Conservation (phyloP, 1,140 invertebrate genomes). For the Scaptomyza montana region DNA sequence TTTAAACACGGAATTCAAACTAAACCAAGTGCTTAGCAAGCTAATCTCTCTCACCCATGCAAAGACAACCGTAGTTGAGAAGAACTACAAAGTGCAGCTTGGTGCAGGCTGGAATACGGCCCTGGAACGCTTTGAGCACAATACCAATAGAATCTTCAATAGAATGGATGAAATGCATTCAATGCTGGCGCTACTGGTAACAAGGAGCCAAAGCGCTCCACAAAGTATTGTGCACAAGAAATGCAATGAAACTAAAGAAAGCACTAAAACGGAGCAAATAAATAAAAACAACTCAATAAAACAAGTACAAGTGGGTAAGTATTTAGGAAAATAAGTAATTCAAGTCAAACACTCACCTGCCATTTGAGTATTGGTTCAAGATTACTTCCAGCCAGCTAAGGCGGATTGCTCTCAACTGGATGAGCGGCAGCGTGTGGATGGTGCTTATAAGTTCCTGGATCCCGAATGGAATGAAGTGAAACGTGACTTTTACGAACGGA, state of each 20-base stretch:
- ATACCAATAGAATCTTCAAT: neutral
- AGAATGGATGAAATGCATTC: conserved; percentile 23
- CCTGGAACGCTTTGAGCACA: conserved; percentile 16
- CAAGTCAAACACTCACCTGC: conserved; percentile 39
- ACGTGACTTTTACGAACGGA: conserved; percentile 73
- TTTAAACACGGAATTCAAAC: conserved; percentile 50
- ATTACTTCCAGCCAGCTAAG: conserved; percentile 40
- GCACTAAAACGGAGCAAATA: neutral
- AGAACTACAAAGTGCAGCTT: too few species aligned
- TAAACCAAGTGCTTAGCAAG: conserved; percentile 63
- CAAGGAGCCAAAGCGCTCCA: conserved; percentile 6
- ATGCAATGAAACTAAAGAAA: neutral
- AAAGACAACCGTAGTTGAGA: conserved; percentile 4
- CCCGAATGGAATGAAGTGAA: conserved; percentile 61
- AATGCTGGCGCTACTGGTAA: conserved; percentile 7
- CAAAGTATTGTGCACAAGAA: neutral
- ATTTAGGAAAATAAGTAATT: neutral
- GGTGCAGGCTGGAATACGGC: conserved; percentile 24
- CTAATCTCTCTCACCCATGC: conserved; percentile 46
- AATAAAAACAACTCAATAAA: neutral
- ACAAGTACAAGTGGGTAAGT: conserved; percentile 30
- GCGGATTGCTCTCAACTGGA: conserved; percentile 61
- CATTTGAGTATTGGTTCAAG: neutral
- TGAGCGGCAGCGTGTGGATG: conserved; percentile 46
- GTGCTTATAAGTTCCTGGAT: conserved; percentile 68